phyloP scores from a whole-genome alignment of 2,797 vertebrate genomes.

The Oreochromis mossambicus region DNA sequence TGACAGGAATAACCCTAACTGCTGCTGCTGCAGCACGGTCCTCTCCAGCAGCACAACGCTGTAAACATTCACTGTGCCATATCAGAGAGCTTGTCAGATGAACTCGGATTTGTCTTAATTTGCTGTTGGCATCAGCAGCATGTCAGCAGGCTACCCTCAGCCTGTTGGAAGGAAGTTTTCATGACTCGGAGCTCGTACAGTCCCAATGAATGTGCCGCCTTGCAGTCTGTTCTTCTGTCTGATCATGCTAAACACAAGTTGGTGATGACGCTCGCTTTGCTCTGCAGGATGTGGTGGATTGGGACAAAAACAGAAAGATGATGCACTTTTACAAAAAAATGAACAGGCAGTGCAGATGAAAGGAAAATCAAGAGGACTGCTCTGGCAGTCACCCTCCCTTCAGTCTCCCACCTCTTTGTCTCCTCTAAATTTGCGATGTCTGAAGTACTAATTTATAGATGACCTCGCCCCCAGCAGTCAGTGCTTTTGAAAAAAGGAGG shows the following conservation, averaged over 20 bases:
- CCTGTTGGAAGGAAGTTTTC: background rate
- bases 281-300: background rate
- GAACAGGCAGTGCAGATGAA: background rate
- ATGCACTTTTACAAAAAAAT: background rate
- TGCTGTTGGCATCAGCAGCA: background rate
- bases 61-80: constrained; percentile 12
- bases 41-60: constrained; percentile 16
- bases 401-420: constrained; percentile 10
- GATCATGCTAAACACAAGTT: background rate
- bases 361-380: background rate
- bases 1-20: constrained; percentile 64
- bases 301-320: background rate
- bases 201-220: background rate
- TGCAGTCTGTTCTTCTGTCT: background rate
- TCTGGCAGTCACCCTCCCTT: background rate
- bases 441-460: constrained; percentile 45
- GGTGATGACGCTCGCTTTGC: background rate
- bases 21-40: constrained; percentile 47
- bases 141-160: background rate
- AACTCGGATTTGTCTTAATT: background rate
- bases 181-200: background rate
- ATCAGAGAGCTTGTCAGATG: background rate
- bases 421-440: constrained; percentile 7
- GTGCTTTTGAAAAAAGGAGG: constrained; percentile 41
- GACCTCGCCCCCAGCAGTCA: constrained; percentile 40